These are phyloP conservation scores for Papilio helenus DNA, from an alignment of 1,140 invertebrate genomes.

Conservation along the genomic window DNA sequence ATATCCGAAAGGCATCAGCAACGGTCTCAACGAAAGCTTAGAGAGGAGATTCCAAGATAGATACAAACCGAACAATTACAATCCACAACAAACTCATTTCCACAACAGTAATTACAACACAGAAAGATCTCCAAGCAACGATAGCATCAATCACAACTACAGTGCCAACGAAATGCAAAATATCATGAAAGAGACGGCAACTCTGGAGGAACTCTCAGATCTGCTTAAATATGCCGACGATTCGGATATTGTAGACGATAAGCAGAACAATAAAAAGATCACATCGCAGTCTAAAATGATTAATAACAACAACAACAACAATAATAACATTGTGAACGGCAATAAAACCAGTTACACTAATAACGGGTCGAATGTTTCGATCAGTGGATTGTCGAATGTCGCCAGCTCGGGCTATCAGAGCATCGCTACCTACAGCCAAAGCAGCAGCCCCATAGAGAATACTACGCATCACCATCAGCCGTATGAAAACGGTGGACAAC, in stretches of 20 bases:
- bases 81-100: constrained; percentile 66
- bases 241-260: constrained; percentile 83
- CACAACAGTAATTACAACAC: constrained; percentile 77
- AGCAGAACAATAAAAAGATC: constrained; percentile 79
- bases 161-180: constrained; percentile 73
- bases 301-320: constrained; percentile 67
- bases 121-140: constrained; percentile 73
- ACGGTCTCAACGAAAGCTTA: constrained; percentile 82
- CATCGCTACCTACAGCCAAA: constrained; percentile 94
- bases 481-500: constrained; percentile 76
- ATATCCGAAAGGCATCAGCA: constrained; percentile 77
- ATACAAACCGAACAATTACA: constrained; percentile 78
- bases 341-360: constrained; percentile 82
- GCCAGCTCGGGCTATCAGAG: constrained; percentile 96
- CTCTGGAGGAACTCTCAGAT: constrained; percentile 89
- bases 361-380: constrained; percentile 89
- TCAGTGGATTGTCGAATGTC: constrained; percentile 91
- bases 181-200: constrained; percentile 83
- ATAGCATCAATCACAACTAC: constrained; percentile 77
- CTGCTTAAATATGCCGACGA: constrained; percentile 87
- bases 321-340: constrained; percentile 71
- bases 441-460: constrained; percentile 94
- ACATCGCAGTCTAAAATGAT: constrained; percentile 71
- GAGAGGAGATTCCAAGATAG: constrained; percentile 77
- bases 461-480: constrained; percentile 72